Percentiles rank a stretch among this genome's conserved stretches.
These are phyloP conservation scores for Thinocorus orbignyianus DNA, from an alignment of 2,113 vertebrate species.

Conservation along the genomic window DNA sequence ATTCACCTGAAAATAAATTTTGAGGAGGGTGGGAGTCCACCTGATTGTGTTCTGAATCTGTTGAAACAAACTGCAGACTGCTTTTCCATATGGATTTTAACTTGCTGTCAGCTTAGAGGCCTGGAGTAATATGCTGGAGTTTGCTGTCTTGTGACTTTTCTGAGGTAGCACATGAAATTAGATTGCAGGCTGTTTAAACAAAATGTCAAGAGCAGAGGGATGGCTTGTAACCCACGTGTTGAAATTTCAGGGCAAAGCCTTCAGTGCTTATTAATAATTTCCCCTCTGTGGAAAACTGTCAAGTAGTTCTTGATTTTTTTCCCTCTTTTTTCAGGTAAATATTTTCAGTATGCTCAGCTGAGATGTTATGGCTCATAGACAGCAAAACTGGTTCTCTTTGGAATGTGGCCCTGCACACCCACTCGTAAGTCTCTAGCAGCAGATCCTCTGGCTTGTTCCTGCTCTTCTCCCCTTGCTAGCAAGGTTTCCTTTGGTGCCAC, in stretches of 20 bases:
- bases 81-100: not conserved
- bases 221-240: not conserved
- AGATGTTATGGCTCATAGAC: not conserved
- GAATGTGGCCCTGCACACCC: not conserved
- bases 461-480: not conserved
- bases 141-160: not conserved
- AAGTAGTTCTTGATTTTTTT: not conserved
- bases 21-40: not conserved
- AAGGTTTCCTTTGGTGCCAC: not conserved
- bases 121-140: not conserved
- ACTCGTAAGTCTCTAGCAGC: not conserved
- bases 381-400: not conserved
- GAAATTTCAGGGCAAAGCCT: not conserved
- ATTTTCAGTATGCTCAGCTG: not conserved
- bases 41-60: not conserved
- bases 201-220: not conserved
- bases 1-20: not conserved
- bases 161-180: not conserved
- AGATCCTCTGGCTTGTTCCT: not conserved
- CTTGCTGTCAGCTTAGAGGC: not conserved
- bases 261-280: not conserved
- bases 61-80: not conserved
- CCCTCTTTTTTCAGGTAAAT: not conserved
- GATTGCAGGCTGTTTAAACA: not conserved
- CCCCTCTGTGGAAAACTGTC: not conserved